phyloP scores from a whole-genome alignment of 2,113 vertebrate species.

The Sakesphorus luctuosus region DNA sequence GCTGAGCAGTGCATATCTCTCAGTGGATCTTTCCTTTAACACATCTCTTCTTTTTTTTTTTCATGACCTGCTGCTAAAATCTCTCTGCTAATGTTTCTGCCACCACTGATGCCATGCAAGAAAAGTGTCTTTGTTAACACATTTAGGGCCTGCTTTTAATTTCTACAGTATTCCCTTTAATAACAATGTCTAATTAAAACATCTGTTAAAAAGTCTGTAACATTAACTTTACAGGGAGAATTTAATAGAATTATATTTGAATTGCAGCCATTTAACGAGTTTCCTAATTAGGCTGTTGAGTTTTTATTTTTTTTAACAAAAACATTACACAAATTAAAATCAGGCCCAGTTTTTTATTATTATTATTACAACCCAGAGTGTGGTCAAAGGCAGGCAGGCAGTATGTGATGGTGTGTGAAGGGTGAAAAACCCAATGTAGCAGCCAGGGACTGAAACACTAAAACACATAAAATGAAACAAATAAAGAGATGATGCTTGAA shows the following conservation, averaged over 20 bases:
- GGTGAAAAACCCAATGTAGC: background rate
- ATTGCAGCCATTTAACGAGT: constrained; percentile 82
- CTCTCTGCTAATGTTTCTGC: constrained; percentile 72
- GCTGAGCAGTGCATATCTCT: constrained; percentile 66
- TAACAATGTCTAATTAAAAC: constrained; percentile 89
- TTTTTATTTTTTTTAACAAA: constrained; percentile 68
- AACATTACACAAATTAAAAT: constrained; percentile 76
- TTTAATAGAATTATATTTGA: constrained; percentile 88
- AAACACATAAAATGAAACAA: constrained; percentile 4
- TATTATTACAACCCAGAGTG: constrained; percentile 64
- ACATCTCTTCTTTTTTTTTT: background rate
- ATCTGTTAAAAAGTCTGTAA: constrained; percentile 89
- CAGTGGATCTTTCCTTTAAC: constrained; percentile 35
- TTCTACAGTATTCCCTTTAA: constrained; percentile 86
- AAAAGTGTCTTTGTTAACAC: constrained; percentile 83
- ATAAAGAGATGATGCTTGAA: background rate
- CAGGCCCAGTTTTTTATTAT: constrained; percentile 74
- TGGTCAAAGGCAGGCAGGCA: constrained; percentile 64
- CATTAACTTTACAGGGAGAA: constrained; percentile 87
- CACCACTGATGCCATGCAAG: constrained; percentile 68
- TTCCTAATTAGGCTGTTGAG: constrained; percentile 82
- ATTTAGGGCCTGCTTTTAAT: constrained; percentile 83
- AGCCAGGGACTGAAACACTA: background rate
- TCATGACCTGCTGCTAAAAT: constrained; percentile 77
- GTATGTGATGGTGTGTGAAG: constrained; percentile 36